Base-by-base conservation (phyloP, 2,113 vertebrate species). In the Poeciliopsis prolifica region DNA sequence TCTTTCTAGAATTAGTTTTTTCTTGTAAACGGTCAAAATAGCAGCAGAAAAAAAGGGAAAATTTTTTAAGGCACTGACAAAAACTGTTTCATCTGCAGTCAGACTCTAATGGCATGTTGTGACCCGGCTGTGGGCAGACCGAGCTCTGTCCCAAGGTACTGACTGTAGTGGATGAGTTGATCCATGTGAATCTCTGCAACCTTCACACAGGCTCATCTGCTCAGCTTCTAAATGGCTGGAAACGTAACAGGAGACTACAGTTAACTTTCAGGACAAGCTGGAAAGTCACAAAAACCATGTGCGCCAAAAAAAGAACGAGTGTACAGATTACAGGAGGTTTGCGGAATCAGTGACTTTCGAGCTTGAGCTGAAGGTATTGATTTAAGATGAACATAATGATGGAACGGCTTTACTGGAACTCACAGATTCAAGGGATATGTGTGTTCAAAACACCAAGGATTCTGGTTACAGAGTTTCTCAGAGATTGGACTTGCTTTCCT, bases 141-240 rank as follows among this genome's bases (percentile, higher is more conserved):
- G 86, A 30, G 81, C 84, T 88, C 88, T 91, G 91, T 88, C 86
- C 87, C 14, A 81, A 92, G 91, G 91, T 91, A 92, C 87, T 86
- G 33, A 44, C 88, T 87, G 87, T 9, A 89, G 89, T 29, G 65
- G 91, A 90, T 92, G 91, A 91, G 87, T 70, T 70, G 85, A 65
- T 5, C 14, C 73, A 40, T 40, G 84, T 89, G 89, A 89, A 88
- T 19, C 77, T 62, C 68, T 79, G 75, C 83, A 67, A 58, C 35
- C 67, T 83, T 87, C 85, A 89, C 86, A 65, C 80, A 29, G 74
- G 82, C 89, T 90, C 90, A 90, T 90, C 91, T 79, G 84, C 87
- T 89, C 86, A 78, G 79, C 77, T 83, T 40, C 61, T 63, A 74
- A 82, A 86, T 72, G 79, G 48, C 66, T 42, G 19, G 42, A 74